These are phyloP conservation scores for Dasysyrphus tricinctus DNA, from an alignment of 2,888 invertebrate species.

Conservation along the genomic window DNA sequence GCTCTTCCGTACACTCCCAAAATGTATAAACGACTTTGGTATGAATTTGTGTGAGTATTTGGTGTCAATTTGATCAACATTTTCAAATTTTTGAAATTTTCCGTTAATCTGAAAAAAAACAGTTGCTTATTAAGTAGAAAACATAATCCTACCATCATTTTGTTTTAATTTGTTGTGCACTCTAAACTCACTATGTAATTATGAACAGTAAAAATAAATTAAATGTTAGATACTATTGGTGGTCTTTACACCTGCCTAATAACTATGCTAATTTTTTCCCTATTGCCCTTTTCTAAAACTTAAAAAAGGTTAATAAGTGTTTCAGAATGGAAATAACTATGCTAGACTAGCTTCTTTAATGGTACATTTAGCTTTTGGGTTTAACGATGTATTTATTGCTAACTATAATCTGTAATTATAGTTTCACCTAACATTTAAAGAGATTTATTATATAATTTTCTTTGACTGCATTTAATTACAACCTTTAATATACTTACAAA, in stretches of 20 bases:
- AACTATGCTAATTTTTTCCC: conserved; percentile 44
- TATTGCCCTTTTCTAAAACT: conserved; percentile 15
- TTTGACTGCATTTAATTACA: not conserved
- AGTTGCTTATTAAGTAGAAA: conserved; percentile 5
- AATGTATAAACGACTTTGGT: conserved; percentile 1
- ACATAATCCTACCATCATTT: conserved; percentile 14
- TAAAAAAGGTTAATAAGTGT: conserved; percentile 22
- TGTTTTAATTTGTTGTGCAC: conserved; percentile 26
- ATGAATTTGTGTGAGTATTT: not conserved
- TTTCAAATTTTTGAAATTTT: conserved; percentile 25
- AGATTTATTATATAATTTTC: conserved; percentile 15
- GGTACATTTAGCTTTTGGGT: conserved; percentile 24
- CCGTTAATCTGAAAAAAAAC: conserved; percentile 10
- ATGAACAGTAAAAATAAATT: conserved; percentile 48
- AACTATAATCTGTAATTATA: conserved; percentile 38
- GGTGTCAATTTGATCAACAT: conserved; percentile 10
- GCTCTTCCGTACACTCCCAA: conserved; percentile 59
- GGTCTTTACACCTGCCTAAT: conserved; percentile 50
- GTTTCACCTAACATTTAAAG: conserved; percentile 4
- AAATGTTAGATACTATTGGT: conserved; percentile 19
- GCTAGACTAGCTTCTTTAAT: conserved; percentile 20
- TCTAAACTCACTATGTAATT: conserved; percentile 49
- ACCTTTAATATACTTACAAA: no score
- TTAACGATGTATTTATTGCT: conserved; percentile 17
- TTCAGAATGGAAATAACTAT: conserved; percentile 39